phyloP scores from a whole-genome alignment of 2,113 vertebrate genomes.

The Gyps fulvus region DNA sequence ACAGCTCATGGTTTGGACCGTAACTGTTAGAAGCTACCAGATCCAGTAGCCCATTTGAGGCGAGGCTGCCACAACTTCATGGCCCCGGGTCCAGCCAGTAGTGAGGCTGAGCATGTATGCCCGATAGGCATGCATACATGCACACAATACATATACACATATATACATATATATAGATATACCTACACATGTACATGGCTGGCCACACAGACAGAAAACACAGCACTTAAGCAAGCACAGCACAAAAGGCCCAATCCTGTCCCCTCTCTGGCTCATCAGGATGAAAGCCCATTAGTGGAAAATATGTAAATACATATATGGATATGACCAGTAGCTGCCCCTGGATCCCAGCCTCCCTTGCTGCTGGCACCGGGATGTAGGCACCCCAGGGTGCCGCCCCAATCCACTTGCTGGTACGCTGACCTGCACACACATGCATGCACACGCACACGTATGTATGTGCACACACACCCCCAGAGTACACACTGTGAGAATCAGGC shows the following conservation, averaged over 20 bases:
- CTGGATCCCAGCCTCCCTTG: neutral
- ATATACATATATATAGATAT: neutral
- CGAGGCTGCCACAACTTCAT: neutral
- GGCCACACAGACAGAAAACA: neutral
- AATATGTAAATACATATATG: neutral
- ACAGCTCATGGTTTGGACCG: neutral
- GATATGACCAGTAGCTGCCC: neutral
- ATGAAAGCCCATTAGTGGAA: neutral
- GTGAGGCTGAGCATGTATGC: neutral
- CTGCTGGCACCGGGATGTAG: neutral
- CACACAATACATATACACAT: too few species aligned
- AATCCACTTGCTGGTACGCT: neutral
- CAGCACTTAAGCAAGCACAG: neutral
- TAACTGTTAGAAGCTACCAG: neutral
- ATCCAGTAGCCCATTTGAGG: neutral
- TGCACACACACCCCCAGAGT: too few species aligned
- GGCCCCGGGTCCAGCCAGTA: neutral
- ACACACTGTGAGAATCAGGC: neutral
- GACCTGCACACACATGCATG: neutral
- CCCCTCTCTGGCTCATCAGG: neutral
- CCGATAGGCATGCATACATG: too few species aligned
- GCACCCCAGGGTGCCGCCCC: rapidly evolving
- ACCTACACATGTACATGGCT: neutral
- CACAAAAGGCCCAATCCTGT: neutral
- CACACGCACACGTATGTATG: too few species aligned